Base-by-base conservation (phyloP, 2,797 vertebrate genomes). In the Staurois parvus region DNA sequence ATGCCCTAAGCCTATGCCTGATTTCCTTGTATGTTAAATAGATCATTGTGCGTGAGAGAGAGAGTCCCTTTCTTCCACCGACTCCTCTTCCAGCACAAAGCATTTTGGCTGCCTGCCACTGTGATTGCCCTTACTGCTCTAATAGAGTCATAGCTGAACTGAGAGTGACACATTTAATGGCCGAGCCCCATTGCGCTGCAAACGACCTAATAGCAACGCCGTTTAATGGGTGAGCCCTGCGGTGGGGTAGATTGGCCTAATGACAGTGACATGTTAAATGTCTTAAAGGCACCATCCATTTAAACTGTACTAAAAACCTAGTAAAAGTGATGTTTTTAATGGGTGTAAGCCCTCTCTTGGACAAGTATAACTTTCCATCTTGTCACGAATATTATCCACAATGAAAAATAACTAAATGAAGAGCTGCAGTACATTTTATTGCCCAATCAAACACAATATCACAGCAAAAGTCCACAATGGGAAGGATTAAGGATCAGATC, bases 261-360 rank as follows among this genome's bases (percentile, higher is more conserved):
- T 76, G 75, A 76, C 75, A 76, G 75, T 30, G 75, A 76, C 37
- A 48, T 79, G 34, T 79, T 64, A 42, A 42, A 79, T 68, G 37
- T 26, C 26, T 79, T 28, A 66, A 66, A 67, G 3, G 32, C 24
- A 13, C 70, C 37, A 72, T 72, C 3, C 37, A 72, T 66, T 28
- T 66, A 3, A 66, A 66, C 64, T 28, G 59, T 26, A 28, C 64
- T 26, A 66, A 66, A 66, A 66, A 40, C 11, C 52, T 24, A 26
- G 13, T 26, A 45, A 26, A 11, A 26, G 13, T 15, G 70, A 72
- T 15, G 5, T 24, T 19, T 42, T 12, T 42, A 42, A 72, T 72
- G 70, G 37, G 24, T 42, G 70, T 45, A 2, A 66, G 64, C 10
- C 62, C 2, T 8, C 62, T 66, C 26, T 2, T 4, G 26, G 64